Conservation (phyloP, 2,113 vertebrate species). For the Sylvilagus bachmani region DNA sequence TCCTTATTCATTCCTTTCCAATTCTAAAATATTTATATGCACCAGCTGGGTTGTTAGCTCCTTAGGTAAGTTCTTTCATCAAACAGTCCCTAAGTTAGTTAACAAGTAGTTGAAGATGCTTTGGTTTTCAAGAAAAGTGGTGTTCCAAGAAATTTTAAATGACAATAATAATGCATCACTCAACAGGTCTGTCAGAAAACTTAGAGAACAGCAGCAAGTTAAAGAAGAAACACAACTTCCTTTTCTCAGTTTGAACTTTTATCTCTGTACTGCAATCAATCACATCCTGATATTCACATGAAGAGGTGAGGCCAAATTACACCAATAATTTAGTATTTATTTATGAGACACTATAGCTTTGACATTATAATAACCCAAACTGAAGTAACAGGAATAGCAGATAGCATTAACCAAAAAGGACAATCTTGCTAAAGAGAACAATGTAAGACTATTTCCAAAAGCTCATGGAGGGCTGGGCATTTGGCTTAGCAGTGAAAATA, state of each 20-base stretch:
- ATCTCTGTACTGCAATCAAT: not conserved
- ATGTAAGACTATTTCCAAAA: not conserved
- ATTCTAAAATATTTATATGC: constrained; percentile 30
- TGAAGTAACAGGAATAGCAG: not conserved
- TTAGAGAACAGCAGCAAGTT: not conserved
- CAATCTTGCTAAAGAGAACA: not conserved
- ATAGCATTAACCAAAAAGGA: constrained; percentile 8
- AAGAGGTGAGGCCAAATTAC: not conserved
- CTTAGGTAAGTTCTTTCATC: constrained; percentile 30
- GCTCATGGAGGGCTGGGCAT: not conserved
- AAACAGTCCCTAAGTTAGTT: not conserved
- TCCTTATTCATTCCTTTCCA: not conserved
- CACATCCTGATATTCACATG: not conserved
- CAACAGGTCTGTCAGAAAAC: not conserved
- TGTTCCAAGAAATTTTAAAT: not conserved
- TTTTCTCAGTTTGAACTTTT: not conserved
- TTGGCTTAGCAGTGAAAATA: not conserved
- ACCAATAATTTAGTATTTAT: constrained; percentile 38
- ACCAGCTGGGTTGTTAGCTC: not conserved
- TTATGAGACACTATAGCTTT: constrained; percentile 20
- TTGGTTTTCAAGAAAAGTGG: not conserved
- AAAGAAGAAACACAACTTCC: not conserved
- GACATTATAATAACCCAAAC: constrained; percentile 17
- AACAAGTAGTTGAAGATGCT: not conserved
- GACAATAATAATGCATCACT: not conserved